A percentile compares a stretch with the other conserved stretches of the same genome.
These are phyloP conservation scores for Mechanitis mazaeus DNA, from an alignment of 2,888 invertebrate species.

Conservation along the genomic window DNA sequence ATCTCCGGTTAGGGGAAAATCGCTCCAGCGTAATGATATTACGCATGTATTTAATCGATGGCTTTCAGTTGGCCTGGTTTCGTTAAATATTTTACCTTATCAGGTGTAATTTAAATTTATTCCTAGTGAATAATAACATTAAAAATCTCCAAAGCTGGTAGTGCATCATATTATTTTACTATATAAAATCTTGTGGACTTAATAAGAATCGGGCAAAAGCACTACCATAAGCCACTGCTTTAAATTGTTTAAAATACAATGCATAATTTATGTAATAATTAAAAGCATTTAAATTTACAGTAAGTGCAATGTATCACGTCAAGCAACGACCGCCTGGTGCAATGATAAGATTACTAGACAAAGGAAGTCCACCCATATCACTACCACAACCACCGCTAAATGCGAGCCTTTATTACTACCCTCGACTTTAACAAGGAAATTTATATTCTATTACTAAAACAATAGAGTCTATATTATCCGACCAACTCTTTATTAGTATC, in stretches of 20 bases:
- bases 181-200: too few species aligned
- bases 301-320: conserved; percentile 68
- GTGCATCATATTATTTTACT: too few species aligned
- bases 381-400: conserved; percentile 69
- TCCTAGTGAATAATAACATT: conserved; percentile 23
- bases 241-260: background rate
- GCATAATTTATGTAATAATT: conserved; percentile 25
- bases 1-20: conserved; percentile 23
- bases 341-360: conserved; percentile 75
- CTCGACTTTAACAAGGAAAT: conserved; percentile 34
- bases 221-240: background rate
- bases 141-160: conserved; percentile 11
- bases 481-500: conserved; percentile 58
- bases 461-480: conserved; percentile 54
- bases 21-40: conserved; percentile 54
- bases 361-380: conserved; percentile 76
- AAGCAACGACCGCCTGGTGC: conserved; percentile 57
- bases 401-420: conserved; percentile 69
- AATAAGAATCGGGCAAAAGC: too few species aligned
- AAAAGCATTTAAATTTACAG: conserved; percentile 51
- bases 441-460: conserved; percentile 46
- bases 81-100: conserved; percentile 35
- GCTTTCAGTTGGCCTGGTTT: conserved; percentile 53
- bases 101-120: conserved; percentile 27
- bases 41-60: conserved; percentile 62